phyloP scores from a whole-genome alignment of 2,113 vertebrate genomes.

The Cepphus grylle region DNA sequence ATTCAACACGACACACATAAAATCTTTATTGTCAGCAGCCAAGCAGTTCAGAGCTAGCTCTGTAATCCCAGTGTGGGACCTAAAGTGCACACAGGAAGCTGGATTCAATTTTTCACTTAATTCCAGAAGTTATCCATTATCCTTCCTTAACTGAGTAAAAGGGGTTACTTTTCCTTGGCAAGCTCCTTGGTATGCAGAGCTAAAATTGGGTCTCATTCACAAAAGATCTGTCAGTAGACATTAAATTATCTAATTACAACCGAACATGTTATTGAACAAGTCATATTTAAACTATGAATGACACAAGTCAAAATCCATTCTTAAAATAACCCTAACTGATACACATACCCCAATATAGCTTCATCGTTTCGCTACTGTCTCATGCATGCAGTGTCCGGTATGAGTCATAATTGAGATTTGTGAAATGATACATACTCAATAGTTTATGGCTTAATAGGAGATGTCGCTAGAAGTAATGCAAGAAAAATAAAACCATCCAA shows the following conservation, averaged over 20 bases:
- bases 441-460: slow-evolving; percentile 67
- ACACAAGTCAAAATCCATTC: slow-evolving; percentile 44
- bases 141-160: slow-evolving; percentile 49
- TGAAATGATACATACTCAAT: slow-evolving; percentile 47
- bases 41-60: slow-evolving; percentile 44
- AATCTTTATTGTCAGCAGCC: slow-evolving; percentile 62
- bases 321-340: slow-evolving; percentile 53
- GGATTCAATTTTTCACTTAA: slow-evolving; percentile 67
- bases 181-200: slow-evolving; percentile 38
- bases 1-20: slow-evolving; percentile 61
- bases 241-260: slow-evolving; percentile 66
- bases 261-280: slow-evolving; percentile 50
- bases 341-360: slow-evolving; percentile 28
- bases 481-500: slow-evolving; percentile 66
- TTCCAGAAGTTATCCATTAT: slow-evolving; percentile 69
- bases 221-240: slow-evolving; percentile 63
- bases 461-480: slow-evolving; percentile 54
- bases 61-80: slow-evolving; percentile 47
- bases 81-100: slow-evolving; percentile 54
- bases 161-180: slow-evolving; percentile 55
- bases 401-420: slow-evolving; percentile 55
- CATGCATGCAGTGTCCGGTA: slow-evolving; percentile 34
- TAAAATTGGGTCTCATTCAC: slow-evolving; percentile 67
- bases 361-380: slow-evolving; percentile 47
- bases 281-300: slow-evolving; percentile 65